phyloP scores from a whole-genome alignment of 2,113 vertebrate species.

The Amphiprion percula region DNA sequence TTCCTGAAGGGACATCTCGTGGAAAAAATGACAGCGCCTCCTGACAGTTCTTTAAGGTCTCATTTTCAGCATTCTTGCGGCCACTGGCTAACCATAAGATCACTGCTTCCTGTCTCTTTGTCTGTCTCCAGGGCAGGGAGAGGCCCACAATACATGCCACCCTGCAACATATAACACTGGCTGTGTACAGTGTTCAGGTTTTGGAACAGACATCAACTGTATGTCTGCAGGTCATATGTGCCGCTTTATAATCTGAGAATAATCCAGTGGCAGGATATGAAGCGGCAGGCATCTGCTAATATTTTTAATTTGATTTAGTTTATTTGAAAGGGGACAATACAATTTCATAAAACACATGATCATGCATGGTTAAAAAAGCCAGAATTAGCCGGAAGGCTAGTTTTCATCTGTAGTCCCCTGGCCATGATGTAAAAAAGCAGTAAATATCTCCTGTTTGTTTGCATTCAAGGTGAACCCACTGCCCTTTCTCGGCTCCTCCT shows the following conservation, averaged over 20 bases:
- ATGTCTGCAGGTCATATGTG: background rate
- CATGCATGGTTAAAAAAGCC: too few relatives aligned
- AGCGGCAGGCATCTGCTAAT: constrained; percentile 37
- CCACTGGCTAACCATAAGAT: constrained; percentile 59
- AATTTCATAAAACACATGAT: too few relatives aligned
- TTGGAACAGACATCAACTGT: constrained; percentile 4
- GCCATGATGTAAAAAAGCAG: too few relatives aligned
- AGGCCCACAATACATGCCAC: constrained; percentile 40
- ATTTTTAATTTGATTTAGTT: too few relatives aligned
- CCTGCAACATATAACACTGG: constrained; percentile 39
- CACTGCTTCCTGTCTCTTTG: constrained; percentile 60
- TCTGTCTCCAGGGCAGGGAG: constrained; percentile 54
- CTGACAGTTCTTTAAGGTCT: constrained; percentile 65
- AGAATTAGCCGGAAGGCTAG: too few relatives aligned
- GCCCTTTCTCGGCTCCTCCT: constrained; percentile 55
- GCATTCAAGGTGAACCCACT: constrained; percentile 68
- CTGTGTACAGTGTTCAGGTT: constrained; percentile 23
- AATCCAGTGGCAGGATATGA: background rate
- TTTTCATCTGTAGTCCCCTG: too few relatives aligned
- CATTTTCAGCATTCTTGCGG: constrained; percentile 78
- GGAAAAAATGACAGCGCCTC: constrained; percentile 78
- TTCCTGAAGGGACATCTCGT: constrained; percentile 58
- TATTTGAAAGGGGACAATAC: too few relatives aligned
- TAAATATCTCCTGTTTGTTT: constrained; percentile 57
- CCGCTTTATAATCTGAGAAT: constrained; percentile 13